phyloP scores from a whole-genome alignment of 2,797 vertebrate genomes.

The Adrianichthys oophorus region DNA sequence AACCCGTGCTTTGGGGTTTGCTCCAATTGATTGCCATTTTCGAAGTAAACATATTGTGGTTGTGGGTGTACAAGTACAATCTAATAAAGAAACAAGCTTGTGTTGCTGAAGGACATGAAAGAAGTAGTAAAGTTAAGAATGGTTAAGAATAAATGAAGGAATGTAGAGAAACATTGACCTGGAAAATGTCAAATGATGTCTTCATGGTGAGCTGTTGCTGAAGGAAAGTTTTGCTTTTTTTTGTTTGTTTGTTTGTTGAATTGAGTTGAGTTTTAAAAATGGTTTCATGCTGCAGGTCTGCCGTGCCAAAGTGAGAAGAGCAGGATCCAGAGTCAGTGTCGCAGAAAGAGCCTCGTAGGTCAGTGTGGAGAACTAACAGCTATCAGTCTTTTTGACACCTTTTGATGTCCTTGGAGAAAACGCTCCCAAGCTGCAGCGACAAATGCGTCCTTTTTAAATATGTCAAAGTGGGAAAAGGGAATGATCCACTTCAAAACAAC shows the following conservation, averaged over 20 bases:
- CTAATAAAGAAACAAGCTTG: background rate
- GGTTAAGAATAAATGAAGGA: slow-evolving; percentile 3
- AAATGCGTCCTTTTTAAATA: slow-evolving; percentile 1
- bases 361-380: slow-evolving; percentile 60
- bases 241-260: slow-evolving; percentile 1
- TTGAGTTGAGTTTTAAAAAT: background rate
- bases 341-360: slow-evolving; percentile 92
- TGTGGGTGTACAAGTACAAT: no score
- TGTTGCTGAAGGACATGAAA: slow-evolving; percentile 6
- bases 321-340: slow-evolving; percentile 91
- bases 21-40: background rate
- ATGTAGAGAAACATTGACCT: background rate
- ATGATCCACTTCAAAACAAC: slow-evolving; percentile 14
- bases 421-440: background rate
- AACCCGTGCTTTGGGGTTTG: no score
- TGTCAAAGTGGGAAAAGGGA: slow-evolving; percentile 7
- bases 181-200: background rate
- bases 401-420: slow-evolving; percentile 4
- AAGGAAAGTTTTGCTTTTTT: background rate
- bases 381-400: slow-evolving; percentile 2
- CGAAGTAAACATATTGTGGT: background rate
- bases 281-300: slow-evolving; percentile 82
- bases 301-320: slow-evolving; percentile 96
- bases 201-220: background rate
- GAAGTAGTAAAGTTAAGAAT: background rate